Percentiles rank a stretch among this genome's conserved stretches.
Conservation (phyloP, 2,888 invertebrate genomes). For the Ophion obscuratus region DNA sequence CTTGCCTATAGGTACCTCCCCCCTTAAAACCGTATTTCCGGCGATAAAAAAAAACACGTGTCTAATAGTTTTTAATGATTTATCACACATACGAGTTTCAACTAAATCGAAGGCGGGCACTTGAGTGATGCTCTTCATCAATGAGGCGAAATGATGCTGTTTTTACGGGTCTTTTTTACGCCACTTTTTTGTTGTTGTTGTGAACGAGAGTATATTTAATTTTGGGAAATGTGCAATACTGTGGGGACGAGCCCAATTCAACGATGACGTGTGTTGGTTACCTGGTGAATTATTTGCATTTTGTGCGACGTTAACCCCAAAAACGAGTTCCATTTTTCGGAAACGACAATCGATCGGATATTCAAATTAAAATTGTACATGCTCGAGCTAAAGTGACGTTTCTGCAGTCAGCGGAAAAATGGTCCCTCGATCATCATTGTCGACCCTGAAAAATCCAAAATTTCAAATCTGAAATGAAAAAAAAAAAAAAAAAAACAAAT, state of each 20-base stretch:
- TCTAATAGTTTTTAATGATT: too few species aligned
- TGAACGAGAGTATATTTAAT: slow-evolving; percentile 64
- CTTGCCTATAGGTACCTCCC: too few species aligned
- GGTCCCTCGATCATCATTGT: too few species aligned
- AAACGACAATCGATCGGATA: neutral
- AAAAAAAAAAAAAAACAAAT: neutral
- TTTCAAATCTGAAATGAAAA: too few species aligned
- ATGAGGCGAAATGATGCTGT: slow-evolving; percentile 1
- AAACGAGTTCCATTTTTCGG: slow-evolving; percentile 15
- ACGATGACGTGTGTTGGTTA: slow-evolving; percentile 30
- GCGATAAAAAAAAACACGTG: too few species aligned
- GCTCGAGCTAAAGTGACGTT: too few species aligned
- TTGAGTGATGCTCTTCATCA: too few species aligned
- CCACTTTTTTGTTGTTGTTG: slow-evolving; percentile 28
- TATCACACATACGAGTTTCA: too few species aligned
- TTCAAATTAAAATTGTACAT: neutral
- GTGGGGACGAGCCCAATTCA: slow-evolving; percentile 22
- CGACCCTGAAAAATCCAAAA: too few species aligned
- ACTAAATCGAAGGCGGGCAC: too few species aligned
- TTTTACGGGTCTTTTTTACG: slow-evolving; percentile 21
- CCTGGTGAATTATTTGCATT: slow-evolving; percentile 28
- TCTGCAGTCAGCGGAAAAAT: too few species aligned
- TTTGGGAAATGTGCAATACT: slow-evolving; percentile 70
- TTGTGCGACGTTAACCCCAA: neutral
- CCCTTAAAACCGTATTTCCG: too few species aligned